Conservation (phyloP, 30 jellyfish, hydroid and myxozoan species). For the Cassiopea xamachana region DNA sequence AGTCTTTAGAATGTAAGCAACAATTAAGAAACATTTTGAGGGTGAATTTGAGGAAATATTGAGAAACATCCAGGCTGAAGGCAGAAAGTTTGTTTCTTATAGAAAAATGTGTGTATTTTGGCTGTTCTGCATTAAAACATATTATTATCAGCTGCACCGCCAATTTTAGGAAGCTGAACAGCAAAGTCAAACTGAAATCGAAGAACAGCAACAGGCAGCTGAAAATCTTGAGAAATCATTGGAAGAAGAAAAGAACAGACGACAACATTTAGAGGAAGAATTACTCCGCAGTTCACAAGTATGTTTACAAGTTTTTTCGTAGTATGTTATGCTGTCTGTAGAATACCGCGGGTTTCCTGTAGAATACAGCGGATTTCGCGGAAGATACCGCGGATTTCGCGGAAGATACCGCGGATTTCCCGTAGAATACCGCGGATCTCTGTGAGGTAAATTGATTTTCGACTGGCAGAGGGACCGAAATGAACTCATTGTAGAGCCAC, state of each 20-base stretch:
- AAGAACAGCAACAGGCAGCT: conserved; percentile 64
- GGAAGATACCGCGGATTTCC: too few relatives aligned
- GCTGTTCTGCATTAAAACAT: too few relatives aligned
- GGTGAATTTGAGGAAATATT: too few relatives aligned
- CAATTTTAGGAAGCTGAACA: conserved; percentile 79
- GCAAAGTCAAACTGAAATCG: conserved; percentile 78
- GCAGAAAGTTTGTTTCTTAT: too few relatives aligned
- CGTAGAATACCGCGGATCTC: neutral
- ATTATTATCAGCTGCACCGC: too few relatives aligned
- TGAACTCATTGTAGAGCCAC: neutral
- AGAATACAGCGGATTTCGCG: too few relatives aligned
- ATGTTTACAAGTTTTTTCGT: neutral
- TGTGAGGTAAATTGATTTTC: neutral
- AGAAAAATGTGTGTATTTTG: too few relatives aligned
- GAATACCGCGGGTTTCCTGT: too few relatives aligned
- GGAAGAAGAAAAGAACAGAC: conserved; percentile 71
- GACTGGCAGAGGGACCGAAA: neutral
- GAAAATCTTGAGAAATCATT: conserved; percentile 81
- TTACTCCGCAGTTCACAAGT: conserved; percentile 9
- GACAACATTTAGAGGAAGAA: conserved; percentile 78
- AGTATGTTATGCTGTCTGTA: too few relatives aligned
- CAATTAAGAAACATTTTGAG: too few relatives aligned
- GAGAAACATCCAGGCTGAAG: too few relatives aligned
- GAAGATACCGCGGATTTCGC: neutral
- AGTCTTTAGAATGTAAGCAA: too few relatives aligned